Conservation (phyloP, 2,888 invertebrate species). For the Leucophora obtusa region DNA sequence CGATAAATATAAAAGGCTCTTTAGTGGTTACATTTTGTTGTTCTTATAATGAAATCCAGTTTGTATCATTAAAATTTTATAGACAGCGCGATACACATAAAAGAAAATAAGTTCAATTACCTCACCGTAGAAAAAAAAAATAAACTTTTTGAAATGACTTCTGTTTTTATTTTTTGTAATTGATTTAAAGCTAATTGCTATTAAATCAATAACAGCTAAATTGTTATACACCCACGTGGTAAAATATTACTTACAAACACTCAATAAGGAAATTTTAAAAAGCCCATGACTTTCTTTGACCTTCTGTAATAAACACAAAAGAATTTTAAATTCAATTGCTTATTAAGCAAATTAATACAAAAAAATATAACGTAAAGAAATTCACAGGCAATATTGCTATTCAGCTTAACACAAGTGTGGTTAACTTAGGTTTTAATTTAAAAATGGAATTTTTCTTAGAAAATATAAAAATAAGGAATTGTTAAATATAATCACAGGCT, state of each 20-base stretch:
- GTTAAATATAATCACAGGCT: too few relatives aligned
- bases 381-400: too few relatives aligned
- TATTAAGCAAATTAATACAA: too few relatives aligned
- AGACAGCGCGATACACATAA: neutral
- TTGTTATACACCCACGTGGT: neutral
- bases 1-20: slow-evolving; percentile 1
- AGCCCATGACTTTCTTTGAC: neutral
- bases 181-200: slow-evolving; percentile 20
- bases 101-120: slow-evolving; percentile 14
- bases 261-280: neutral
- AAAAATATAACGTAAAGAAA: too few relatives aligned
- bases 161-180: neutral
- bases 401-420: too few relatives aligned
- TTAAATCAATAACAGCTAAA: neutral
- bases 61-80: slow-evolving; percentile 8
- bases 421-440: too few relatives aligned
- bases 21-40: neutral
- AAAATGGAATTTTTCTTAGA: too few relatives aligned
- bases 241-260: neutral
- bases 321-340: too few relatives aligned
- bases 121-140: neutral
- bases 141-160: neutral
- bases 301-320: too few relatives aligned
- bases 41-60: slow-evolving; percentile 1
- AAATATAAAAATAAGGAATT: too few relatives aligned